Evolutionary conservation across 2,113 vertebrate genomes (phyloP), one percentile per base, ranked within the genome.

Genomic region (Pelobates fuscus): DNA sequence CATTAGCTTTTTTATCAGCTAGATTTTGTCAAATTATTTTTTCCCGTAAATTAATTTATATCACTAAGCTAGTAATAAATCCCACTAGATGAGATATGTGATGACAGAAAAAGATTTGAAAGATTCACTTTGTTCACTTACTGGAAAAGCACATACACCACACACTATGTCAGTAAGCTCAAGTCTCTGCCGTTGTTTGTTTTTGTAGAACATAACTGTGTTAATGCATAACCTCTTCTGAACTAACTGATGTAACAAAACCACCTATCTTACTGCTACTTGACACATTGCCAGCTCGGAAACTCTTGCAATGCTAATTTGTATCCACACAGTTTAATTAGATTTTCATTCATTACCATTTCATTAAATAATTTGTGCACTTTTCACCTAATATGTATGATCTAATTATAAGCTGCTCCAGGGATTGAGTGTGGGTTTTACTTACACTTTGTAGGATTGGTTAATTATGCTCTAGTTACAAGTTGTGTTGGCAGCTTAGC

Each of bases 341-440:
- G 72, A 76, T 67, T 59, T 63, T 59, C 43, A 30, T 76, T 76
- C 72, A 66, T 74, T 74, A 44, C 71, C 62, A 74, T 58, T 74
- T 66, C 71, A 67, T 76, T 67, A 76, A 76, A 76, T 76, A 76
- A 76, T 76, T 67, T 67, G 63, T 59, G 64, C 72, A 30, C 72
- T 76, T 76, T 76, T 76, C 63, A 76, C 63, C 72, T 76, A 76
- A 59, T 74, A 74, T 59, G 63, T 67, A 32, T 76, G 66, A 76
- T 76, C 63, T 76, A 76, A 76, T 76, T 76, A 60, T 67, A 67
- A 67, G 27, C 21, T 60, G 72, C 72, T 76, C 54, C 21, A 23
- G 63, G 72, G 72, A 76, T 67, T 60, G 54, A 66, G 63, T 75
- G 17, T 60, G 72, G 63, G 72, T 27, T 74, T 65, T 65, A 32